Percentiles rank a stretch among this genome's conserved stretches.
phyloP scores from a whole-genome alignment of 2,113 vertebrate genomes.

The Takifugu bimaculatus region DNA sequence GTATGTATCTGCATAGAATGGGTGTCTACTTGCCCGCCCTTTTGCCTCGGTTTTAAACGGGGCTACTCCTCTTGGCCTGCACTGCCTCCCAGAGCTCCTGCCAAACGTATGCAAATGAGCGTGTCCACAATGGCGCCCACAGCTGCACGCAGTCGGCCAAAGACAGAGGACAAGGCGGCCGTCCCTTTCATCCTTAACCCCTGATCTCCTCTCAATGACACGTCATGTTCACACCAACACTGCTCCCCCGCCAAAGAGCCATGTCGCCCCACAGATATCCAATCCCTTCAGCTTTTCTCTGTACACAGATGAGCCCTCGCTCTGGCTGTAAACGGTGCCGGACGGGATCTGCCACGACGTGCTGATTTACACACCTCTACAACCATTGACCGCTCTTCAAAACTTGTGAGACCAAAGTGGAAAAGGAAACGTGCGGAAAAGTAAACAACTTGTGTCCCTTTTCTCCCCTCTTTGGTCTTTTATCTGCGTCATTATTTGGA shows the following conservation, averaged over 20 bases:
- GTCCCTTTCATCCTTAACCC: slow-evolving; percentile 74
- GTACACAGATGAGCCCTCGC: slow-evolving; percentile 55
- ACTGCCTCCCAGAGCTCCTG: slow-evolving; percentile 56
- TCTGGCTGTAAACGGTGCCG: slow-evolving; percentile 30
- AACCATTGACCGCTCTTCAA: slow-evolving; percentile 40
- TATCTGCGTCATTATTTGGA: slow-evolving; percentile 59
- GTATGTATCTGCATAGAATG: slow-evolving; percentile 66
- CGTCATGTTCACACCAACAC: slow-evolving; percentile 67
- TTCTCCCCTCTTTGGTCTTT: slow-evolving; percentile 40
- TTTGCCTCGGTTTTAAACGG: slow-evolving; percentile 66
- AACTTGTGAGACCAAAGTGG: slow-evolving; percentile 57
- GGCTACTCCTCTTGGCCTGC: slow-evolving; percentile 57
- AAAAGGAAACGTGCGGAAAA: slow-evolving; percentile 60
- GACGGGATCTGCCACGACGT: slow-evolving; percentile 37
- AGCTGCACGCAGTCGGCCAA: slow-evolving; percentile 70
- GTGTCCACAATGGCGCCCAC: slow-evolving; percentile 65
- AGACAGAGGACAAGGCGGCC: slow-evolving; percentile 66
- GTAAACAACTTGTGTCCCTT: slow-evolving; percentile 65
- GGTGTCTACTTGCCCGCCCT: slow-evolving; percentile 71
- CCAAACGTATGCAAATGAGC: slow-evolving; percentile 73
- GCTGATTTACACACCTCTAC: slow-evolving; percentile 30
- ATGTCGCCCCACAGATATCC: slow-evolving; percentile 42
- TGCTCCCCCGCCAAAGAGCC: slow-evolving; percentile 60
- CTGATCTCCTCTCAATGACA: slow-evolving; percentile 71
- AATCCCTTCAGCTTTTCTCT: slow-evolving; percentile 40